Evolutionary conservation across 64 coral and sea anemone species (phyloP).

Genomic region (Montipora cactus): DNA sequence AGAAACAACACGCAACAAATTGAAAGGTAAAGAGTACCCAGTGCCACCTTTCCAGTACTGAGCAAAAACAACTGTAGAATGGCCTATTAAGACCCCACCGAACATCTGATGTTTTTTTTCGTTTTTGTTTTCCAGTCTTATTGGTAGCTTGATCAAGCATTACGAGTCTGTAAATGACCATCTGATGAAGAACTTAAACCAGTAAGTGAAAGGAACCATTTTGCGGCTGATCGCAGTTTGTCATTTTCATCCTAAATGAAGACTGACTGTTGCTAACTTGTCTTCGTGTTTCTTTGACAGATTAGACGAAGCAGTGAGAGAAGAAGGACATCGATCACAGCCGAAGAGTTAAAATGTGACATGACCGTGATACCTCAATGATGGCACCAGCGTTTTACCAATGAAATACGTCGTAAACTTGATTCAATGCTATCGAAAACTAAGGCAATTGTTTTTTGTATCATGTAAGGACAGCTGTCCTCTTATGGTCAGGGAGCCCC

Average conservation of each 20-base stretch:
- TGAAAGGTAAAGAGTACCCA: background rate
- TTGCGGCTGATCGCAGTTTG: no score
- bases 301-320: slow-evolving; percentile 2
- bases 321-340: background rate
- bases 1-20: slow-evolving; percentile 14
- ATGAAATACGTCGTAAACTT: no score
- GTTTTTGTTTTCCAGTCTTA: background rate
- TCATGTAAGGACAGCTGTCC: no score
- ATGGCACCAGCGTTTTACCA: background rate
- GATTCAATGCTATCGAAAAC: no score
- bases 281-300: background rate
- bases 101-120: background rate
- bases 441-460: no score
- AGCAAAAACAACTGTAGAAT: no score
- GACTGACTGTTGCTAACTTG: background rate
- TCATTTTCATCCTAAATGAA: background rate
- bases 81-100: background rate
- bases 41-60: no score
- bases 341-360: background rate
- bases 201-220: background rate
- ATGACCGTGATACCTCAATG: background rate
- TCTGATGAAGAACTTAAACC: background rate
- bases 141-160: background rate
- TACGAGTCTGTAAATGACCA: slow-evolving; percentile 14
- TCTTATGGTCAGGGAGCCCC: no score